Evolutionary conservation across 2,888 invertebrate species (phyloP).

Genomic region (Lissocephala sabroskyi): DNA sequence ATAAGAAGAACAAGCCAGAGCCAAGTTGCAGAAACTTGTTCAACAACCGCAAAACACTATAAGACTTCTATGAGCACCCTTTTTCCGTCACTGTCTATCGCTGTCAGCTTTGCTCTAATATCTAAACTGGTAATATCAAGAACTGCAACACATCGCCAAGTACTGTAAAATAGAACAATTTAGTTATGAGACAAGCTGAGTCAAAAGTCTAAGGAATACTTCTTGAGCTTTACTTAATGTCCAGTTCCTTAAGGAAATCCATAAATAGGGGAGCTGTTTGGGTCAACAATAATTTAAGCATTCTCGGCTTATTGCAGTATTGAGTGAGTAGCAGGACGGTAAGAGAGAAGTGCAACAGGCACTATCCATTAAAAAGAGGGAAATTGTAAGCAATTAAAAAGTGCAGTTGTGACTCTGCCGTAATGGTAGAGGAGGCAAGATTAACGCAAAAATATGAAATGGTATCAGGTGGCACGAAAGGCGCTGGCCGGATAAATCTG

Average conservation of each 20-base stretch:
- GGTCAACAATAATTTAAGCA: no score
- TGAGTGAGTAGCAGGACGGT: no score
- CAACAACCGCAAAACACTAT: constrained; percentile 29
- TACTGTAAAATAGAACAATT: constrained; percentile 56
- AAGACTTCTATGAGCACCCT: constrained; percentile 36
- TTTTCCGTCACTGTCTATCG: constrained; percentile 3
- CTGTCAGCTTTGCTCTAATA: constrained; percentile 47
- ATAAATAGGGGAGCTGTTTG: no score
- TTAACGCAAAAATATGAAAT: constrained; percentile 36
- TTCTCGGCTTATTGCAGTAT: no score
- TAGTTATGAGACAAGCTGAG: constrained; percentile 56
- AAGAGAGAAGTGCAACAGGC: no score
- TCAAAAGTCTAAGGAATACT: no score
- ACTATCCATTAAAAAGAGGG: constrained; percentile 8
- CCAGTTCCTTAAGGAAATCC: no score
- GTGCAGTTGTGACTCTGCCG: constrained; percentile 55
- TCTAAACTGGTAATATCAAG: constrained; percentile 40
- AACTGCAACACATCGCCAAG: constrained; percentile 35
- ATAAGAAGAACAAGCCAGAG: constrained; percentile 5
- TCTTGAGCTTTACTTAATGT: no score
- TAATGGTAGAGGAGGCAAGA: not conserved
- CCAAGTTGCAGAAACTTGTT: constrained; percentile 43
- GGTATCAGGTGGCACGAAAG: constrained; percentile 55
- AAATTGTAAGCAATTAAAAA: constrained; percentile 43
- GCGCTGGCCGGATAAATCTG: constrained; percentile 16